Base-by-base conservation (phyloP, 1,140 invertebrate species). In the Lepidurus arcticus region DNA sequence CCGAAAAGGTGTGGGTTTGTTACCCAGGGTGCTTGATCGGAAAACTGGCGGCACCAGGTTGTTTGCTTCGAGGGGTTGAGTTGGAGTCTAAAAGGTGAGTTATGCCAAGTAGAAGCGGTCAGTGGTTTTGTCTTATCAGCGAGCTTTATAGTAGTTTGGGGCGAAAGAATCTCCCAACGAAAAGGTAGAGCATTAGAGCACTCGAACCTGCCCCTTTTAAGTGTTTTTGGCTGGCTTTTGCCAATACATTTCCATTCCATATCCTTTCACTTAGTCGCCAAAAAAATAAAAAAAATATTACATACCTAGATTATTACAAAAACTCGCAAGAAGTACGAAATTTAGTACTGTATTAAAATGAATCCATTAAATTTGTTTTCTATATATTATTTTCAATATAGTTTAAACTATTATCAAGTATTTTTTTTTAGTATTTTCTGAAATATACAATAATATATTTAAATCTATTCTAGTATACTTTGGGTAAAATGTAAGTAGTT, bases 51-150 rank as follows among this genome's bases (percentile, higher is more conserved):
- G 53, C 53, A 65, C 53, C 53, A 65, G 53, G 53, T 65, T 65
- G 53, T 65, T 65, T 65, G 53, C n/a, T 65, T 65, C 53, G 53
- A 65, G 53, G 34, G 53, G 53, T 65, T 65, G 53, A 65, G 53
- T 65, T 65, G 53, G 34, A 65, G 53, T 1, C 21, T 65, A 65
- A 65, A 65, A 65, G 53, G 53, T 65, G 53, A 65, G 53, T 65
- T 65, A 65, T 65, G 53, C 53, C 53, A 65, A 65, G 53, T 65
- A 9, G 53, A 65, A 65, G 21, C 53, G 53, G 53, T 65, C 53
- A 65, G 53, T 65, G 53, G 53, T 65, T 65, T 65, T 65, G 53
- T 65, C 53, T 65, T 65, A 65, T 65, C 53, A 65, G 53, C 53
- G 53, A 65, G 53, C 16, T 65, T 65, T 13, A n/a, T n/a, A 65